Evolutionary conservation across 2,888 invertebrate species (phyloP).

Genomic region (Dione vanillae): DNA sequence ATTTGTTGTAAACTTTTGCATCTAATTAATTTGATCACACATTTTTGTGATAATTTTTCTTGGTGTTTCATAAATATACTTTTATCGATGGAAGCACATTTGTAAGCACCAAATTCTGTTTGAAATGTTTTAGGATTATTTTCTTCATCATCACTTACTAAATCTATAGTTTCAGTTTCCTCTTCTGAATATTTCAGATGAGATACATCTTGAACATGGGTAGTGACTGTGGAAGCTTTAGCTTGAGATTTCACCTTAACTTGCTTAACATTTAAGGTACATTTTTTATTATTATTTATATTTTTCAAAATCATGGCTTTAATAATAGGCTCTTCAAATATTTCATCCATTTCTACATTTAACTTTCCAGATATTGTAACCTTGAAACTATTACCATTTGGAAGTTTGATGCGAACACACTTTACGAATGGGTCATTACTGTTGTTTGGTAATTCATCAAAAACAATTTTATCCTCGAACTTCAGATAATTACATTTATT

Average conservation of each 20-base stretch:
- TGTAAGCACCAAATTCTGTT: slow-evolving; percentile 68
- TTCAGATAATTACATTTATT: background rate
- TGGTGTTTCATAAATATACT: slow-evolving; percentile 60
- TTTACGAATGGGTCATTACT: slow-evolving; percentile 55
- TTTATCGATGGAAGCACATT: slow-evolving; percentile 51
- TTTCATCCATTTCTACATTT: slow-evolving; percentile 57
- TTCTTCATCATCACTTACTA: slow-evolving; percentile 75
- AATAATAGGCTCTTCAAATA: slow-evolving; percentile 63
- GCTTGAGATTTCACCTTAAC: slow-evolving; percentile 49
- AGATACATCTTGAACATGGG: slow-evolving; percentile 53
- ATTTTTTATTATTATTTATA: slow-evolving; percentile 55
- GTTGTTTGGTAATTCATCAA: slow-evolving; percentile 58
- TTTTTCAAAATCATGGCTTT: slow-evolving; percentile 58
- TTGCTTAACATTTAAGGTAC: slow-evolving; percentile 67
- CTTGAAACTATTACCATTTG: slow-evolving; percentile 66
- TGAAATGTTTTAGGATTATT: slow-evolving; percentile 48
- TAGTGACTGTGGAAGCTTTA: slow-evolving; percentile 49
- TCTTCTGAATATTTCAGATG: slow-evolving; percentile 25
- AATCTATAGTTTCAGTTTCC: slow-evolving; percentile 65
- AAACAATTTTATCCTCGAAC: slow-evolving; percentile 43
- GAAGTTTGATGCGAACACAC: slow-evolving; percentile 61
- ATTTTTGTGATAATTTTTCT: slow-evolving; percentile 60
- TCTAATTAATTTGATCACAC: slow-evolving; percentile 58
- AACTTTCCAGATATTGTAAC: slow-evolving; percentile 65
- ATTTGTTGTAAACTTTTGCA: slow-evolving; percentile 39